Percentiles rank a stretch among this genome's conserved stretches.
Evolutionary conservation across 2,113 vertebrate species (phyloP).

Genomic region (Platycercus adscitus): DNA sequence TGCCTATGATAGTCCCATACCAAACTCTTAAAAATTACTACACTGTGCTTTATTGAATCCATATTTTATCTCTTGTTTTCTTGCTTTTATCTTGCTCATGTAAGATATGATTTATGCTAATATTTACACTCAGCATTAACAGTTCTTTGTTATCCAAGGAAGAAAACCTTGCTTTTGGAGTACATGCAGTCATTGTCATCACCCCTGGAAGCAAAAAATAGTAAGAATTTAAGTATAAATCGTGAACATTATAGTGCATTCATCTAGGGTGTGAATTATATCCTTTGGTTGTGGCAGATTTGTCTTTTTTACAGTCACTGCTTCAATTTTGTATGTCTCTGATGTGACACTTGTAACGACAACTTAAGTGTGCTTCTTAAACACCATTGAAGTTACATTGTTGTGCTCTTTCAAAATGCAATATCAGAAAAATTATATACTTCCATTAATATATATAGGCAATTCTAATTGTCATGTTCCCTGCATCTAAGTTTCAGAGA

Average conservation of each 20-base stretch:
- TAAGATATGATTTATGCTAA: background rate
- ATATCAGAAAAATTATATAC: background rate
- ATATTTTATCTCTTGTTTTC: background rate
- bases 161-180: background rate
- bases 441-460: background rate
- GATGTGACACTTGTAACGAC: background rate
- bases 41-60: background rate
- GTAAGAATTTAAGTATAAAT: background rate
- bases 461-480: background rate
- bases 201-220: background rate
- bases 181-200: background rate
- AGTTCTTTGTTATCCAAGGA: background rate
- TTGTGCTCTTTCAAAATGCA: background rate
- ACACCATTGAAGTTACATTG: background rate
- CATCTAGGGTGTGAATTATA: background rate
- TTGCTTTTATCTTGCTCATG: background rate
- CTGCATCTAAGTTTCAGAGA: background rate
- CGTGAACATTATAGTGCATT: background rate
- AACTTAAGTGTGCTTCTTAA: background rate
- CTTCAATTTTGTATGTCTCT: background rate
- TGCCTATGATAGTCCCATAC: background rate
- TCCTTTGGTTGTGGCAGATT: background rate
- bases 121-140: background rate
- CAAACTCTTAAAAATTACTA: background rate
- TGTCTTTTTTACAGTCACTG: background rate